Percentiles rank a stretch among this genome's conserved stretches.
Conservation (phyloP, 2,888 invertebrate genomes). For the Xanthia togata region DNA sequence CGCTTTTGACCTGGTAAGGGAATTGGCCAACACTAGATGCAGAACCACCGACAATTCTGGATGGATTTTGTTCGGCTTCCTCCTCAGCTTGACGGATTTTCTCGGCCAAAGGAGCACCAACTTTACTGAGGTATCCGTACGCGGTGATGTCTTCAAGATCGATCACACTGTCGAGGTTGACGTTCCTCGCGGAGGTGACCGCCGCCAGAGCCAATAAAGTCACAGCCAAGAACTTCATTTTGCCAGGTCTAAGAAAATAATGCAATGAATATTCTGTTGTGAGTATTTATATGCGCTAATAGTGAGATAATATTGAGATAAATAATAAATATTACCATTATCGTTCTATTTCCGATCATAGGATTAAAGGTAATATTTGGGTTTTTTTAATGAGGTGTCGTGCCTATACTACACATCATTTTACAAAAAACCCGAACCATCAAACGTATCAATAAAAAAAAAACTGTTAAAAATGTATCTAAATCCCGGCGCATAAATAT, state of each 20-base stretch:
- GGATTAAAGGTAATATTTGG: neutral
- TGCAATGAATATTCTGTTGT: neutral
- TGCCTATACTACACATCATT: too few species aligned
- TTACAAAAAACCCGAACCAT: neutral
- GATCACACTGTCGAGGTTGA: conserved; percentile 43
- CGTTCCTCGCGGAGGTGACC: conserved; percentile 45
- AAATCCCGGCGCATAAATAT: too few species aligned
- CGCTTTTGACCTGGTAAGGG: conserved; percentile 64
- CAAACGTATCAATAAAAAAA: too few species aligned
- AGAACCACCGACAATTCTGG: conserved; percentile 68
- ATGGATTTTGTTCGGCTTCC: conserved; percentile 29
- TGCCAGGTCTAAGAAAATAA: conserved; percentile 4
- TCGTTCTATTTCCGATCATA: neutral
- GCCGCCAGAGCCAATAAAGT: conserved; percentile 56
- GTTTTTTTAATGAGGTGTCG: neutral
- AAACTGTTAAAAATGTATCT: too few species aligned
- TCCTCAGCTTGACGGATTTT: conserved; percentile 57
- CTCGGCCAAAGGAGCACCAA: conserved; percentile 63
- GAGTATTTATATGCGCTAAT: neutral
- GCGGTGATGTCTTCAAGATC: conserved; percentile 58
- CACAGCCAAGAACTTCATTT: conserved; percentile 47
- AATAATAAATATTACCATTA: neutral
- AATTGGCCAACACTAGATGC: conserved; percentile 58
- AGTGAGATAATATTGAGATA: neutral
- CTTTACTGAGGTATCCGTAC: conserved; percentile 40